A percentile compares a stretch with the other conserved stretches of the same genome.
phyloP scores from a whole-genome alignment of 2,113 vertebrate genomes.

The Urocitellus parryii region DNA sequence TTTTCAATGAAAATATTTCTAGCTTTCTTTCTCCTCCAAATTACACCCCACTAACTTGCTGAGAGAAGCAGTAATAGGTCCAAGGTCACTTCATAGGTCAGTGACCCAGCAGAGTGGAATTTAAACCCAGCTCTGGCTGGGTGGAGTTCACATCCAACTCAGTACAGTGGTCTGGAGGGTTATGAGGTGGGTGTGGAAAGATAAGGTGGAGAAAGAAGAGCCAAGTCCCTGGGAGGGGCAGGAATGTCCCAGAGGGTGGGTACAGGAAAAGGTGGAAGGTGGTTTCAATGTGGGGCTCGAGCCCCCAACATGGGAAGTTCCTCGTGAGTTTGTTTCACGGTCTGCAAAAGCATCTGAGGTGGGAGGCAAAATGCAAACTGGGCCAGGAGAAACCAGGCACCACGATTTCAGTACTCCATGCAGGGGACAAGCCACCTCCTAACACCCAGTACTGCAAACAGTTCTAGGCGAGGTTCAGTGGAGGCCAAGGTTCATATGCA shows the following conservation, averaged over 20 bases:
- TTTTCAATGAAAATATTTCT: conserved; percentile 52
- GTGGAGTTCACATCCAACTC: conserved; percentile 22
- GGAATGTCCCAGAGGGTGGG: not conserved
- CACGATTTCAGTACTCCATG: not conserved
- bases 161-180: not conserved
- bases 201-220: conserved; percentile 24
- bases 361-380: not conserved
- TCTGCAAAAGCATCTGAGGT: not conserved
- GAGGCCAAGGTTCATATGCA: conserved; percentile 49
- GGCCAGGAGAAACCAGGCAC: not conserved
- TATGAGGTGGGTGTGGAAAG: conserved; percentile 67
- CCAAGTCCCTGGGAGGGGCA: not conserved
- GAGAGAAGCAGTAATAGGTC: not conserved
- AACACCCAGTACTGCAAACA: conserved; percentile 43
- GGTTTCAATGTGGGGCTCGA: not conserved
- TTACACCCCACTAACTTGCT: not conserved
- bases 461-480: not conserved
- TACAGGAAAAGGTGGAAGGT: not conserved
- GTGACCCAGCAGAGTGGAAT: conserved; percentile 6
- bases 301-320: not conserved
- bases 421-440: conserved; percentile 1
- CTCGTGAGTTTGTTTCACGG: not conserved
- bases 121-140: conserved; percentile 11
- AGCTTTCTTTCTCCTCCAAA: not conserved
- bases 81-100: conserved; percentile 49